Base-by-base conservation (phyloP, 2,113 vertebrate species). In the Tapirus terrestris region DNA sequence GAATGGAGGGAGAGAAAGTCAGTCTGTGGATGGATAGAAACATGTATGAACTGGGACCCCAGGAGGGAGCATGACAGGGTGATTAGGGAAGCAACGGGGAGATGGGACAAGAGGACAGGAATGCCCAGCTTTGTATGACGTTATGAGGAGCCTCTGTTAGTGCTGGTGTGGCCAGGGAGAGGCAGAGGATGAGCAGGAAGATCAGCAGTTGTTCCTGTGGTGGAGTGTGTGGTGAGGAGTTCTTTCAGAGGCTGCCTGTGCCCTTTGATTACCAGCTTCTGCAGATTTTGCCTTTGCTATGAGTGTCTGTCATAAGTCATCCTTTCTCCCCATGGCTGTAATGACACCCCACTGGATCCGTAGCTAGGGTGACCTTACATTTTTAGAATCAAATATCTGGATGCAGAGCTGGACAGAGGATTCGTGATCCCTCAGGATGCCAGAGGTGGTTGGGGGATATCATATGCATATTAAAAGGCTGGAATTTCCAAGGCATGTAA, bases 201-300 rank as follows among this genome's bases (percentile, higher is more conserved):
- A 4, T 60, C 2, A 6, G 51, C 8, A 0, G 18, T 14, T 27
- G 43, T 6, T 21, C n/a, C 73, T 3, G 0, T 1, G 31, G 16
- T 39, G 14, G 51, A 2, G 43, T 13, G 25, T 10, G 31, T 13
- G 7, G 4, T 1, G 17, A 36, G n/a, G 29, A 13, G 9, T 3
- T 23, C 81, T 68, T 23, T 36, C 31, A 1, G 10, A 79, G 77
- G 77, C 72, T 14, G 5, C 27, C 0, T 21, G 12, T 89, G 60
- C 9, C 83, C 43, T 80, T 73, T 8, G 31, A 21, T 68, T 1
- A 36, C 18, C 56, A n/a, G 39, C 29, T 23, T 6, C 61, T 8
- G 31, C 27, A 80, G 79, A 21, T 27, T 63, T 63, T 56, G 17
- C n/a, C 27, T 60, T 4, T 16, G 31, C 83, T 85, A 51, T 87